Percentiles rank a stretch among this genome's conserved stretches.
Conservation (phyloP, 2,113 vertebrate species). For the Acrocephalus arundinaceus region DNA sequence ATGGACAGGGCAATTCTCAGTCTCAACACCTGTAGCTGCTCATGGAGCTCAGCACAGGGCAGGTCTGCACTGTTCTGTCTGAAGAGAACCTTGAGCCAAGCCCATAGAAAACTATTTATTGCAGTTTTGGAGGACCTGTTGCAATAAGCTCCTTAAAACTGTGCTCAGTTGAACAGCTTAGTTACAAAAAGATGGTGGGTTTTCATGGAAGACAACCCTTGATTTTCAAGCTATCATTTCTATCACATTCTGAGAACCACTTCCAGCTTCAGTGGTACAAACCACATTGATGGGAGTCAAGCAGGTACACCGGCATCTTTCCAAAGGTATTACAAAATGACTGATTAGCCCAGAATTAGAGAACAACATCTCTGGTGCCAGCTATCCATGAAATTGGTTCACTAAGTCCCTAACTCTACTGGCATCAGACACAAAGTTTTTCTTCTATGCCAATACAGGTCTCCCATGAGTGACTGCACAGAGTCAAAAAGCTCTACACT, state of each 20-base stretch:
- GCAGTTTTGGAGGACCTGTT: background rate
- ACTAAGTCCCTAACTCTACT: background rate
- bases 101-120: background rate
- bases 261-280: background rate
- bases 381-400: background rate
- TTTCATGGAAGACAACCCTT: background rate
- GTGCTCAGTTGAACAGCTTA: background rate
- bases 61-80: background rate
- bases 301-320: background rate
- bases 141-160: background rate
- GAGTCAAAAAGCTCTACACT: background rate
- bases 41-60: background rate
- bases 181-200: background rate
- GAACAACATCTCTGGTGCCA: background rate
- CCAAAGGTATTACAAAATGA: background rate
- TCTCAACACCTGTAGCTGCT: background rate
- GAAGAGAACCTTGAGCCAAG: background rate
- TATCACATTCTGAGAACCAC: background rate
- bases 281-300: background rate
- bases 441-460: background rate
- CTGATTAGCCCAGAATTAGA: background rate
- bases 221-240: background rate
- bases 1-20: background rate
- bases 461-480: background rate
- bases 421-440: background rate